Evolutionary conservation across 1,140 invertebrate species (phyloP).

Genomic region (Saxidomus purpurata): DNA sequence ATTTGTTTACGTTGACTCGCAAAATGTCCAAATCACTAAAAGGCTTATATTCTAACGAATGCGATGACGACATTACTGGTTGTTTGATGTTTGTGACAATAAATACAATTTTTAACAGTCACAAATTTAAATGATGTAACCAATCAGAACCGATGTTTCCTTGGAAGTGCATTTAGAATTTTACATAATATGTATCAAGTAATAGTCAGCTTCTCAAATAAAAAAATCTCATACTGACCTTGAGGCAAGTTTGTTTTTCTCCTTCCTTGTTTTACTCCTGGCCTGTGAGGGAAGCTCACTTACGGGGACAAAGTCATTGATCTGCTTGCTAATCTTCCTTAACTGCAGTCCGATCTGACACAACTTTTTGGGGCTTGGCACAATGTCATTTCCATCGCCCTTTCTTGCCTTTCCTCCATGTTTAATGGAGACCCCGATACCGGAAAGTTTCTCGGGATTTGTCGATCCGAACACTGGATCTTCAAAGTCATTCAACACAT

Average conservation of each 20-base stretch:
- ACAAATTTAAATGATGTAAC: too few species aligned
- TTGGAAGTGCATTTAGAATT: too few species aligned
- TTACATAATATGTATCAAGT: too few species aligned
- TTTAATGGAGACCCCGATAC: conserved; percentile 74
- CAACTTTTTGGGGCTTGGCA: conserved; percentile 97
- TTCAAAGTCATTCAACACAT: conserved; percentile 91
- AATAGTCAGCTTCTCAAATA: too few species aligned
- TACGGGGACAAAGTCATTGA: conserved; percentile 98
- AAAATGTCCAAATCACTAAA: too few species aligned
- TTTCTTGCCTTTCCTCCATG: conserved; percentile 96
- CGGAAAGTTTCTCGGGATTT: conserved; percentile 62
- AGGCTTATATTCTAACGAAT: too few species aligned
- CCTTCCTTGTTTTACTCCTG: conserved; percentile 96
- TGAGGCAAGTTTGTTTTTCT: conserved; percentile 99
- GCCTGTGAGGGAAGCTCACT: conserved; percentile 93
- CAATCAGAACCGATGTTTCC: too few species aligned
- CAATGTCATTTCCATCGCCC: conserved; percentile 99
- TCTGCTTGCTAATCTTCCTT: conserved; percentile 95
- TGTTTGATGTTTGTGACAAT: too few species aligned
- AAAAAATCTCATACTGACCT: conserved; percentile 86
- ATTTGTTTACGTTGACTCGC: too few species aligned
- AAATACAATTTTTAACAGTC: too few species aligned
- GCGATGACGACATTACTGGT: too few species aligned
- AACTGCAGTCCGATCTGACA: conserved; percentile 96
- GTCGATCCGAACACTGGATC: conserved; percentile 85